Conservation (phyloP, 2,888 invertebrate genomes). For the Drosophila barbarae region DNA sequence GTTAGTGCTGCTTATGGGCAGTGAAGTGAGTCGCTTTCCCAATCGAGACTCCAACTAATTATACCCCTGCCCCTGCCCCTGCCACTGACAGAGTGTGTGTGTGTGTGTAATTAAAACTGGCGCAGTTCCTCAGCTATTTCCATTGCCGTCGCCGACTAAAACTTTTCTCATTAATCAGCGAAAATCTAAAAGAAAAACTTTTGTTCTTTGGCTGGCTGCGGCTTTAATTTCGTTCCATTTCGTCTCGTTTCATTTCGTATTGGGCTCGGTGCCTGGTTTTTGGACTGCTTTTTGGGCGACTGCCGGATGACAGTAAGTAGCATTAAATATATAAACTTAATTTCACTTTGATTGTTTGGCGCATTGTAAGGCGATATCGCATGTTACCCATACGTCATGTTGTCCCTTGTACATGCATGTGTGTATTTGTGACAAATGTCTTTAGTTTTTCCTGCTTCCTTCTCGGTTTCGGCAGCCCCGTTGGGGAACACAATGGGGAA, state of each 20-base stretch:
- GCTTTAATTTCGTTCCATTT: constrained; percentile 65
- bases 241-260: constrained; percentile 38
- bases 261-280: constrained; percentile 50
- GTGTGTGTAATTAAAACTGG: constrained; percentile 73
- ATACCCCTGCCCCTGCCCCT: constrained; percentile 20
- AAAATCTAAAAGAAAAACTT: constrained; percentile 76
- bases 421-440: constrained; percentile 67
- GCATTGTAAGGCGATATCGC: constrained; percentile 75
- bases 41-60: constrained; percentile 69
- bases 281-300: constrained; percentile 3
- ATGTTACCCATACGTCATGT: constrained; percentile 73
- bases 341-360: constrained; percentile 74
- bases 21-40: constrained; percentile 55
- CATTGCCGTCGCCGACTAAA: constrained; percentile 57
- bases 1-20: constrained; percentile 36
- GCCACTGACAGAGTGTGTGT: constrained; percentile 46
- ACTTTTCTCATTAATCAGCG: constrained; percentile 76
- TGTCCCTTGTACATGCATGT: constrained; percentile 40
- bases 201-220: constrained; percentile 55
- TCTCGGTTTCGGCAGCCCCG: constrained; percentile 38
- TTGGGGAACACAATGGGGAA: constrained; percentile 33
- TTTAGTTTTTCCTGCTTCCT: constrained; percentile 48
- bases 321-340: constrained; percentile 75
- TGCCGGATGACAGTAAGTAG: constrained; percentile 48
- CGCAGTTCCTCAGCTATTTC: constrained; percentile 57